Conservation (phyloP, 2,113 vertebrate genomes). For the Grammomys dolichurus region DNA sequence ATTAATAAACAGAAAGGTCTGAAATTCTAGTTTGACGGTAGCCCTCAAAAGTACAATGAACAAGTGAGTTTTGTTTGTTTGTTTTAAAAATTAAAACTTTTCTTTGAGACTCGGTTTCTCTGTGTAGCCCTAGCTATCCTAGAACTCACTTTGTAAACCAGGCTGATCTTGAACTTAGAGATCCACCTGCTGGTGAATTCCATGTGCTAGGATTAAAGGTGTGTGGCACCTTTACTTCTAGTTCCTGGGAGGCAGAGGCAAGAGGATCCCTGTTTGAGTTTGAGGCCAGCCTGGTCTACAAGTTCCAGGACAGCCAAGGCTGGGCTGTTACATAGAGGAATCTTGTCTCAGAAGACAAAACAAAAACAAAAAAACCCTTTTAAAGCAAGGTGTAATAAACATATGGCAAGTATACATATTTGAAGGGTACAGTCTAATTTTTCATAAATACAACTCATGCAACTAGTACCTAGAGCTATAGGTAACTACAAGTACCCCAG, state of each 20-base stretch:
- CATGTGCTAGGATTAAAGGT: not conserved
- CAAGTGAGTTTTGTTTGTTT: not conserved
- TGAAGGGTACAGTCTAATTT: not conserved
- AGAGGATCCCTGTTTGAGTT: not conserved
- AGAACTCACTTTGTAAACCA: not conserved
- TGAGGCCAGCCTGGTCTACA: not conserved
- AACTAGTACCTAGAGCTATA: not conserved
- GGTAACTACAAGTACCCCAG: not conserved
- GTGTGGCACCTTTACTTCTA: not conserved
- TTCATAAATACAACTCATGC: not conserved
- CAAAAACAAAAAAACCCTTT: not conserved
- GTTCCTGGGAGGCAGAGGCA: not conserved
- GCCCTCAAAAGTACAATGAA: not conserved
- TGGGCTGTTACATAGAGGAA: not conserved
- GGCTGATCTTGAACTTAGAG: not conserved
- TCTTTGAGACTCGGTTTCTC: not conserved
- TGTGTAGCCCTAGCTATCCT: not conserved
- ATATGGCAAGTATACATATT: not conserved
- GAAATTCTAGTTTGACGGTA: not conserved
- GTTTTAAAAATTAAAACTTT: not conserved
- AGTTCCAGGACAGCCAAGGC: not conserved
- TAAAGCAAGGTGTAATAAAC: not conserved
- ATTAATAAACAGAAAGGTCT: conserved; percentile 28
- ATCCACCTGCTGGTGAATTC: not conserved
- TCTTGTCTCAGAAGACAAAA: not conserved